These are phyloP conservation scores for Amia ocellicauda DNA, from an alignment of 2,113 vertebrate species.

Conservation along the genomic window DNA sequence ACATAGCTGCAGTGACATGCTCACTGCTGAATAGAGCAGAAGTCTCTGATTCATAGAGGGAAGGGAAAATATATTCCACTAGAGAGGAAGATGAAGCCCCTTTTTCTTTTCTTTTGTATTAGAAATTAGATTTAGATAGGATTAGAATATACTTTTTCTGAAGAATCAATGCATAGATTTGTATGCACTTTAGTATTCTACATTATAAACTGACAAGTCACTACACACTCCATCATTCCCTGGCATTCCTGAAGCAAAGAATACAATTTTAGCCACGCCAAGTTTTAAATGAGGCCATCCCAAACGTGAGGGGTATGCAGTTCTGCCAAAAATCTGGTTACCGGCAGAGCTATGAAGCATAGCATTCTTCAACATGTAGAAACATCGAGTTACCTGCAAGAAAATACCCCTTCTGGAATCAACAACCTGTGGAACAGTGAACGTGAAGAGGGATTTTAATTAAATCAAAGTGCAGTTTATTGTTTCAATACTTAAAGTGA, in stretches of 20 bases:
- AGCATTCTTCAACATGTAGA: conserved; percentile 50
- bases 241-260: conserved; percentile 19
- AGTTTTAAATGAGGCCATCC: conserved; percentile 22
- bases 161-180: too few species aligned
- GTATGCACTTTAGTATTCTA: too few species aligned
- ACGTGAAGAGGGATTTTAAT: not conserved
- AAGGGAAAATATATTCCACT: not conserved
- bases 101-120: too few species aligned
- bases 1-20: conserved; percentile 36
- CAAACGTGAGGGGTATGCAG: conserved; percentile 3
- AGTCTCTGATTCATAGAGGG: conserved; percentile 2
- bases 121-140: too few species aligned
- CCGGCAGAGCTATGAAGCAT: conserved; percentile 18
- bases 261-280: conserved; percentile 22
- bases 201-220: too few species aligned
- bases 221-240: conserved; percentile 2
- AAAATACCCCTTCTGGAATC: not conserved
- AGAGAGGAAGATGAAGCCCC: not conserved
- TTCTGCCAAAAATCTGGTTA: conserved; percentile 22
- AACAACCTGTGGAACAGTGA: not conserved
- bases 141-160: too few species aligned
- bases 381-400: conserved; percentile 25
- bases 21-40: conserved; percentile 22
- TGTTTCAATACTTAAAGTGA: not conserved
- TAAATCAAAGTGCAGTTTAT: not conserved